A percentile compares a stretch with the other conserved stretches of the same genome.
Conservation (phyloP, 2,888 invertebrate genomes). For the Tetragonula carbonaria region DNA sequence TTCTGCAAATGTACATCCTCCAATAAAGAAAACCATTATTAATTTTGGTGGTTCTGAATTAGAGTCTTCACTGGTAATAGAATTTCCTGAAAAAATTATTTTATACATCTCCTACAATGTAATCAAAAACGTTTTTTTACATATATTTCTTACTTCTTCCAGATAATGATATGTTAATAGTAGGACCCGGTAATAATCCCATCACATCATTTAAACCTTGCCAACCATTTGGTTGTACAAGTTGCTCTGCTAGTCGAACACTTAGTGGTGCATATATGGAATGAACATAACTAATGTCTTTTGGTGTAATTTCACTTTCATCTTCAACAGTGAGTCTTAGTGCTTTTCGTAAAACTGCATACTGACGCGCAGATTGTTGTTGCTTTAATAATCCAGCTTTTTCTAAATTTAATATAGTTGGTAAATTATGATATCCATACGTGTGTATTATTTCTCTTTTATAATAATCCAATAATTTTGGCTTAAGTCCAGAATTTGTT, state of each 20-base stretch:
- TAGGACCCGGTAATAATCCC: conserved; percentile 92
- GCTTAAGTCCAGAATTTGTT: conserved; percentile 96
- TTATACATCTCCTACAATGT: conserved; percentile 1
- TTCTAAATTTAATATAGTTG: conserved; percentile 94
- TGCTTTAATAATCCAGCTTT: conserved; percentile 92
- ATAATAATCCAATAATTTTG: conserved; percentile 91
- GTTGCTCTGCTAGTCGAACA: conserved; percentile 93
- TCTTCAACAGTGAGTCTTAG: conserved; percentile 95
- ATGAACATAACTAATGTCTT: conserved; percentile 96
- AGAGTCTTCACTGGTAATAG: conserved; percentile 83
- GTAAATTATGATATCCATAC: conserved; percentile 93
- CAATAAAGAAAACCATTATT: conserved; percentile 97
- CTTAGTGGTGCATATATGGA: conserved; percentile 97
- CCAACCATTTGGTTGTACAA: conserved; percentile 91
- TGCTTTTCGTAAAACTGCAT: conserved; percentile 91
- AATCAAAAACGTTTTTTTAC: conserved; percentile 7
- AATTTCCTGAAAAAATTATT: conserved; percentile 78
- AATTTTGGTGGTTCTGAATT: conserved; percentile 87
- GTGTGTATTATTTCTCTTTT: conserved; percentile 91
- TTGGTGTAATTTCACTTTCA: conserved; percentile 91
- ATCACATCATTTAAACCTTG: conserved; percentile 93
- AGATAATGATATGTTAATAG: conserved; percentile 78
- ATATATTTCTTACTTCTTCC: conserved; percentile 68
- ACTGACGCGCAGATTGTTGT: conserved; percentile 90
- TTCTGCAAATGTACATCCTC: conserved; percentile 98